These are phyloP conservation scores for Brachyhypopomus gauderio DNA, from an alignment of 2,113 vertebrate species.

Conservation along the genomic window DNA sequence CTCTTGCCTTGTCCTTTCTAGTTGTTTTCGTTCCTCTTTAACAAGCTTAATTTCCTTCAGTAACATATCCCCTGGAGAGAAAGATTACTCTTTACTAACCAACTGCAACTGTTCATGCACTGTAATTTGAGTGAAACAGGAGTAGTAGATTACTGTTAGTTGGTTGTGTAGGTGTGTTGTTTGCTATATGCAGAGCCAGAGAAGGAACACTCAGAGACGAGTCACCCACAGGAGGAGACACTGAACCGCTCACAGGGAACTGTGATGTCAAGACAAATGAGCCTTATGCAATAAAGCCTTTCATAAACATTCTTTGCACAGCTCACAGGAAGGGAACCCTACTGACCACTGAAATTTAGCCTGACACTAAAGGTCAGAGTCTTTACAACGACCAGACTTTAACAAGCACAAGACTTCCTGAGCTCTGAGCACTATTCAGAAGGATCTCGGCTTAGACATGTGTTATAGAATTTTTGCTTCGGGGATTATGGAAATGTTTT, in stretches of 20 bases:
- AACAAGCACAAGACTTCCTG: slow-evolving; percentile 32
- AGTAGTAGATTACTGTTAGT: slow-evolving; percentile 19
- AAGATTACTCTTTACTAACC: slow-evolving; percentile 7
- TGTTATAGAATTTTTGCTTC: not conserved
- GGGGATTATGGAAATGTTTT: slow-evolving; percentile 18
- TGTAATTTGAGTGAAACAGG: not conserved
- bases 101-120: not conserved
- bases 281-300: slow-evolving; percentile 27
- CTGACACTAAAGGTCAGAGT: slow-evolving; percentile 37
- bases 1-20: slow-evolving; percentile 83
- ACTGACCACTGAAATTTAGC: slow-evolving; percentile 44
- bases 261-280: slow-evolving; percentile 52
- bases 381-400: slow-evolving; percentile 40
- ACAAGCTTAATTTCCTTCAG: slow-evolving; percentile 77
- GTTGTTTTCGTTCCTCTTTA: slow-evolving; percentile 78
- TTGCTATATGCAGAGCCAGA: slow-evolving; percentile 52
- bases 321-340: slow-evolving; percentile 35
- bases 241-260: slow-evolving; percentile 48
- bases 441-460: slow-evolving; percentile 6
- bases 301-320: slow-evolving; percentile 15
- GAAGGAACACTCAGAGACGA: slow-evolving; percentile 65
- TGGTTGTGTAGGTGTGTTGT: slow-evolving; percentile 56
- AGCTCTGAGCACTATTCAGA: slow-evolving; percentile 22
- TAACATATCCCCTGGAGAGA: slow-evolving; percentile 75
- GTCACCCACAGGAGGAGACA: slow-evolving; percentile 57